A percentile compares a stretch with the other conserved stretches of the same genome.
phyloP scores from a whole-genome alignment of 2,113 vertebrate species.

The Pogona vitticeps region DNA sequence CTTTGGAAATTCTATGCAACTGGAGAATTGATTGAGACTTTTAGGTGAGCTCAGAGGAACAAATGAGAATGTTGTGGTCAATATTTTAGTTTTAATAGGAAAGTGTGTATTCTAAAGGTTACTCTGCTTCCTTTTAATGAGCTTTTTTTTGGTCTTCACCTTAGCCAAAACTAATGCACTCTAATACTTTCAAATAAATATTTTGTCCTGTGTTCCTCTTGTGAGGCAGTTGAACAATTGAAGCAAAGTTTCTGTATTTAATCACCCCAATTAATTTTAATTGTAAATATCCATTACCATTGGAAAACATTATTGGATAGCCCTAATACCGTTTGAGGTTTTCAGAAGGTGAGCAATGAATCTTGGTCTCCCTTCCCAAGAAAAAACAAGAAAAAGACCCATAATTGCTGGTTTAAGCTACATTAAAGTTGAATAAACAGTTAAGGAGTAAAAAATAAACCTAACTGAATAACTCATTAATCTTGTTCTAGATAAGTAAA shows the following conservation, averaged over 20 bases:
- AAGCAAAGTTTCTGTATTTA: constrained; percentile 56
- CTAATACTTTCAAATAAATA: constrained; percentile 63
- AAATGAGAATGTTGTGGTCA: constrained; percentile 46
- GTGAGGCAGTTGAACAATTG: constrained; percentile 43
- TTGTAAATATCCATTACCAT: constrained; percentile 55
- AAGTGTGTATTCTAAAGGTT: constrained; percentile 61
- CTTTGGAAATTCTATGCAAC: constrained; percentile 46
- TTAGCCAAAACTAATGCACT: constrained; percentile 48
- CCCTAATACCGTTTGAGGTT: constrained; percentile 28
- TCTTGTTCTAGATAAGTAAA: constrained; percentile 47
- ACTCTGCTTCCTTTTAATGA: constrained; percentile 45
- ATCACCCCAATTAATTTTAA: constrained; percentile 63
- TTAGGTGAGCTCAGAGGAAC: constrained; percentile 46
- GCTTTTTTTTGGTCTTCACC: constrained; percentile 29
- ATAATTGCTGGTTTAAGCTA: constrained; percentile 48
- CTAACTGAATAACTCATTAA: constrained; percentile 40
- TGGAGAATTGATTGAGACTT: constrained; percentile 51
- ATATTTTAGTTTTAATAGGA: constrained; percentile 56
- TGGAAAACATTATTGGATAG: constrained; percentile 33
- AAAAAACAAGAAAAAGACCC: constrained; percentile 41
- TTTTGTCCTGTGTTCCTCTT: constrained; percentile 48
- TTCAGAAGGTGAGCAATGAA: constrained; percentile 47
- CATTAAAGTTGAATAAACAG: constrained; percentile 52
- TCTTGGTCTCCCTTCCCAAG: constrained; percentile 37
- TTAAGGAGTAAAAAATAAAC: constrained; percentile 54